Conservation (phyloP, 1,140 invertebrate genomes). For the Venustaconcha ellipsiformis region DNA sequence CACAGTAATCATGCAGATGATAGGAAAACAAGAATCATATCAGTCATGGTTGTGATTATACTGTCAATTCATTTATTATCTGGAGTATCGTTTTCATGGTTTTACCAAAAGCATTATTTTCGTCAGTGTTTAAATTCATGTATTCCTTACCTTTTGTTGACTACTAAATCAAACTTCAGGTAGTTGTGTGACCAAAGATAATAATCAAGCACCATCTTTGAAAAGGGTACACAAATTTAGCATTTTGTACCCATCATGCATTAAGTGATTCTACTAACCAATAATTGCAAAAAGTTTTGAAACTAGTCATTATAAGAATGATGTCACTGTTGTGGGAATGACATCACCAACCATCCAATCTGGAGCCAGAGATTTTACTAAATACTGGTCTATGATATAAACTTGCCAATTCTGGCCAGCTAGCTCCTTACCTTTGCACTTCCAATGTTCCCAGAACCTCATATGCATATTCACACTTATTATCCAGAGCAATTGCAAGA, state of each 20-base stretch:
- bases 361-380: too few relatives aligned
- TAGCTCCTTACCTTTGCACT: conserved; percentile 83
- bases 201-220: too few relatives aligned
- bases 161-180: background rate
- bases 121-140: background rate
- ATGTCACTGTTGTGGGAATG: background rate
- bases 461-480: conserved; percentile 93
- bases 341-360: too few relatives aligned
- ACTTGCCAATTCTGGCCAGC: too few relatives aligned
- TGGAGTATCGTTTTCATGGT: background rate
- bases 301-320: background rate
- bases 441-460: conserved; percentile 94
- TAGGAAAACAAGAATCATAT: background rate
- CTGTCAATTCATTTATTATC: background rate
- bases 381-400: too few relatives aligned
- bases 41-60: background rate
- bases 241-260: too few relatives aligned
- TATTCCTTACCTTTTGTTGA: background rate
- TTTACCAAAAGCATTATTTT: too few relatives aligned
- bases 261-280: background rate
- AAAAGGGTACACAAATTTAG: background rate
- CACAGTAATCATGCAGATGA: too few relatives aligned
- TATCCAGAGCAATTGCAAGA: conserved; percentile 87
- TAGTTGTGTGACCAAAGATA: too few relatives aligned
- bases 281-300: too few relatives aligned